Percentiles rank a stretch among this genome's conserved stretches.
Evolutionary conservation across 2,113 vertebrate species (phyloP).

Genomic region (Panurus biarmicus): DNA sequence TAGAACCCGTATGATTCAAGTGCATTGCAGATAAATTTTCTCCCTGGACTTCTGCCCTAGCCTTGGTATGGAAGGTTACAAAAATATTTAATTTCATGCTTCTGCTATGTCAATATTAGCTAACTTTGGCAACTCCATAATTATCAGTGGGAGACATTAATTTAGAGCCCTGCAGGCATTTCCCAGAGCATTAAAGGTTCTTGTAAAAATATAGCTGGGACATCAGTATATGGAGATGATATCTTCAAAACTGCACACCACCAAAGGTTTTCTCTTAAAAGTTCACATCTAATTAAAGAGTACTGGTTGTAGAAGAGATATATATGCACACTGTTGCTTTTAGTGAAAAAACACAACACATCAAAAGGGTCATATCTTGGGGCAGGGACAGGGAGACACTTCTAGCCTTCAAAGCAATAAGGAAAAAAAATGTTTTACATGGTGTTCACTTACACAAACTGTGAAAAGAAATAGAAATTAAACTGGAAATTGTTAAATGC

Average conservation of each 20-base stretch:
- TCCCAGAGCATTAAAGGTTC: neutral
- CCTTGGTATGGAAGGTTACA: neutral
- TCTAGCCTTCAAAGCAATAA: neutral
- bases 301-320: neutral
- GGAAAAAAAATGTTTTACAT: neutral
- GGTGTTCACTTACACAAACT: neutral
- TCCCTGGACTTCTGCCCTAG: neutral
- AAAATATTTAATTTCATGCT: neutral
- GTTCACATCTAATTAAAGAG: neutral
- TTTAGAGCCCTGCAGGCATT: neutral
- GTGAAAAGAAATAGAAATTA: neutral
- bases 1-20: neutral
- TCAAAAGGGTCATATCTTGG: neutral
- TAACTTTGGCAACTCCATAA: neutral
- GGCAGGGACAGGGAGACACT: neutral
- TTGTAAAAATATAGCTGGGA: neutral
- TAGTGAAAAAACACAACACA: neutral
- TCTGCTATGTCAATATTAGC: neutral
- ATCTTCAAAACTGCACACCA: neutral
- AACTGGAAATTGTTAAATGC: neutral
- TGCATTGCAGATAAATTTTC: neutral
- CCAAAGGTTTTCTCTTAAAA: neutral
- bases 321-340: neutral
- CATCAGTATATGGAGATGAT: neutral
- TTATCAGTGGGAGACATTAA: neutral